Evolutionary conservation across 2,113 vertebrate species (phyloP).

Genomic region (Cyprinodon tularosa): DNA sequence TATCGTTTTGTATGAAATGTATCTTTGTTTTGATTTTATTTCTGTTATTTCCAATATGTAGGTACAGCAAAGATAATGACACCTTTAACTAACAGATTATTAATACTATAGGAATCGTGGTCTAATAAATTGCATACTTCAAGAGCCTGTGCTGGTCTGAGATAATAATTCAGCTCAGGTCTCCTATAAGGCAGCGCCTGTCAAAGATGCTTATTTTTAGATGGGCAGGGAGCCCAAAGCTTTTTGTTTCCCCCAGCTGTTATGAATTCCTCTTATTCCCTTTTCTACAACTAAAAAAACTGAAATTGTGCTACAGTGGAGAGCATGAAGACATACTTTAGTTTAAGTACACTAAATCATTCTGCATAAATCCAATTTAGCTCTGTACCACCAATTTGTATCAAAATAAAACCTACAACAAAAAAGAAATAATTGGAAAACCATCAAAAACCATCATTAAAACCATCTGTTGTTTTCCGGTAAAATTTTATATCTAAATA

Average conservation of each 20-base stretch:
- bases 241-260: not conserved
- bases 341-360: not conserved
- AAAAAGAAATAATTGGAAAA: too few species aligned
- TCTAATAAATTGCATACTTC: not conserved
- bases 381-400: not conserved
- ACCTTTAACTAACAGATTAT: not conserved
- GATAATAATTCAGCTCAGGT: slow-evolving; percentile 47
- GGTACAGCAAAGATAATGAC: not conserved
- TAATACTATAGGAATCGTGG: not conserved
- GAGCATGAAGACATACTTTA: slow-evolving; percentile 21
- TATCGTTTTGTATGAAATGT: not conserved
- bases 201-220: slow-evolving; percentile 59
- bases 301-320: not conserved
- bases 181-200: slow-evolving; percentile 39
- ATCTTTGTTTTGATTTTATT: not conserved
- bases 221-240: slow-evolving; percentile 7
- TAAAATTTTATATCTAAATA: not conserved
- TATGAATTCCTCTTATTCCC: slow-evolving; percentile 25
- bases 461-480: not conserved
- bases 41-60: not conserved
- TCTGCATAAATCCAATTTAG: not conserved
- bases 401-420: too few species aligned
- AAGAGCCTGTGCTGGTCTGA: not conserved
- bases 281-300: slow-evolving; percentile 20
- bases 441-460: not conserved